Evolutionary conservation across 2,113 vertebrate genomes (phyloP).

Genomic region (Petrocephalus zakoni): DNA sequence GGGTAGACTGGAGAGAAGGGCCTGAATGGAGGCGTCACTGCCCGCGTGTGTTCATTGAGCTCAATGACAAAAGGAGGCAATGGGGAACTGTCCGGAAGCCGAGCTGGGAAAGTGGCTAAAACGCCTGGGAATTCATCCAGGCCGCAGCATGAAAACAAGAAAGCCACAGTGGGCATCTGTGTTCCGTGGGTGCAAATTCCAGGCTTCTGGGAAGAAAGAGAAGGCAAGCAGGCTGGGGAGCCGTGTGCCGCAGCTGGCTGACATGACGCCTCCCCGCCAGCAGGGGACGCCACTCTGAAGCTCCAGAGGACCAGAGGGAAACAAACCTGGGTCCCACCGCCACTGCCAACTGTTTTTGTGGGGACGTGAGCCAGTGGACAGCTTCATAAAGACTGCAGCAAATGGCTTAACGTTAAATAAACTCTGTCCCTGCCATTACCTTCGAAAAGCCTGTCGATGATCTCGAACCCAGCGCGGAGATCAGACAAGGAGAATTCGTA

Average conservation of each 20-base stretch:
- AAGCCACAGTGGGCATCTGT: not conserved
- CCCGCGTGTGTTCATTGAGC: not conserved
- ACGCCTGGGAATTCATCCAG: constrained; percentile 5
- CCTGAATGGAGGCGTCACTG: not conserved
- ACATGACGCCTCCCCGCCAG: not conserved
- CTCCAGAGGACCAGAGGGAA: not conserved
- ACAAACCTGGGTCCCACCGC: no score
- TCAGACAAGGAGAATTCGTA: constrained; percentile 96
- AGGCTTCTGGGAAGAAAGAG: not conserved
- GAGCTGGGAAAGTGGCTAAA: not conserved
- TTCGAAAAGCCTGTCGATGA: constrained; percentile 87
- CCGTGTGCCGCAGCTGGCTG: not conserved
- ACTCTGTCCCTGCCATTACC: constrained; percentile 57
- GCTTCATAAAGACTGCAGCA: not conserved
- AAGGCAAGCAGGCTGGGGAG: not conserved
- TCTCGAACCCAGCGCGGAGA: constrained; percentile 87
- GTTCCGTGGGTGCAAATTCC: not conserved
- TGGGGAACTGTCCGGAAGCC: not conserved
- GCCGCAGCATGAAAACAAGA: not conserved
- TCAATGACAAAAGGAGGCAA: not conserved
- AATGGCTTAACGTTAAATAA: not conserved
- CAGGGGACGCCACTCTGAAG: not conserved
- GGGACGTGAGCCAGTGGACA: not conserved
- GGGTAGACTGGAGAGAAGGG: not conserved
- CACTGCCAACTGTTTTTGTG: no score